Conservation (phyloP, 2,888 invertebrate genomes). For the Cerastoderma edule region DNA sequence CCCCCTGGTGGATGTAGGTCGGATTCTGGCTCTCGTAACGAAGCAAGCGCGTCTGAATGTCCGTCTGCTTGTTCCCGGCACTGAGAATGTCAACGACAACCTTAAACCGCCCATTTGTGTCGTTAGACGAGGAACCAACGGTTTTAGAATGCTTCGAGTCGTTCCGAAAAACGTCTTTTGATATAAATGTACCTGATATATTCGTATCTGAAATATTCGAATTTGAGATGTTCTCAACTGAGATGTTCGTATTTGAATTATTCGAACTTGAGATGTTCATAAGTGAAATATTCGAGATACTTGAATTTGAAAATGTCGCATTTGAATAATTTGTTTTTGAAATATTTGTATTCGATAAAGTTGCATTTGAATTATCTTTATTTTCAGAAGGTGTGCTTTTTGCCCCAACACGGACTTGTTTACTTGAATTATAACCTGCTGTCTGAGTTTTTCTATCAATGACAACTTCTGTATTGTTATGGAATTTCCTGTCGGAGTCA, state of each 20-base stretch:
- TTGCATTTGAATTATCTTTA: no score
- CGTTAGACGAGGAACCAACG: neutral
- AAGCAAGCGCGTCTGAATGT: neutral
- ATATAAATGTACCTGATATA: neutral
- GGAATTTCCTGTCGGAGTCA: no score
- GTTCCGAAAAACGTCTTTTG: neutral
- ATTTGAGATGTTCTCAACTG: neutral
- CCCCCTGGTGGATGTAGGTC: constrained; percentile 1
- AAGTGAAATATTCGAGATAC: neutral
- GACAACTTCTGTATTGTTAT: no score
- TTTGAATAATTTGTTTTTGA: neutral
- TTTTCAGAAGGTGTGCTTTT: no score
- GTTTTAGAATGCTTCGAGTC: neutral
- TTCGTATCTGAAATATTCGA: neutral
- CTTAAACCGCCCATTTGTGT: constrained; percentile 24
- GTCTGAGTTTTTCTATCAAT: no score
- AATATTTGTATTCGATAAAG: no score
- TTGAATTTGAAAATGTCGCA: neutral
- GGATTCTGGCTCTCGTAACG: constrained; percentile 9
- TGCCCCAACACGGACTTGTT: no score
- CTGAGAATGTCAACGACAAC: constrained; percentile 10
- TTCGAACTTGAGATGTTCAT: neutral
- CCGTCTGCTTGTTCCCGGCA: neutral
- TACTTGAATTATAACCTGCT: no score
- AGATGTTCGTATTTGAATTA: neutral